Conservation (phyloP, 2,113 vertebrate genomes). For the Calyptommatus sinebrachiatus region DNA sequence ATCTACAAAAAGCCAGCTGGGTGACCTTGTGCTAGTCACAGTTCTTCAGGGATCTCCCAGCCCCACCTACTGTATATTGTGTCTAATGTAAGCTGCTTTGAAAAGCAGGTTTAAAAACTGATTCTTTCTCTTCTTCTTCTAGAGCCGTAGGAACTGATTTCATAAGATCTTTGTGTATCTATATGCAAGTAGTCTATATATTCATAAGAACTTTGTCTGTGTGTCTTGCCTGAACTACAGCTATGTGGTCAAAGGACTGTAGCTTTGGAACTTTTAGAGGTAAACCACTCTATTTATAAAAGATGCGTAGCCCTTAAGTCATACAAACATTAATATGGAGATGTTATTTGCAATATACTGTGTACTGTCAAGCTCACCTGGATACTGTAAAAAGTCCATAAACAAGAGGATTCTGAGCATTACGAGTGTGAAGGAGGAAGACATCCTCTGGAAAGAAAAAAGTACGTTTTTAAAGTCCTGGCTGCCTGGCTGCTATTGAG, state of each 20-base stretch:
- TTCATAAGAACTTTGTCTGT: background rate
- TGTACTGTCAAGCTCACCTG: conserved; percentile 67
- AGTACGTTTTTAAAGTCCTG: background rate
- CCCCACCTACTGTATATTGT: no score
- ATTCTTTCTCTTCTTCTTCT: background rate
- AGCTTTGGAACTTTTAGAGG: no score
- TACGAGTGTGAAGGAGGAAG: conserved; percentile 80
- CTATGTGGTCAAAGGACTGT: no score
- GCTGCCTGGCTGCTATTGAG: background rate
- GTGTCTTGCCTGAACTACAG: no score
- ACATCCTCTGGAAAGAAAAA: conserved; percentile 76
- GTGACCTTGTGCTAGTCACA: no score
- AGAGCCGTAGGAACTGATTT: background rate
- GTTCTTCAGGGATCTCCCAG: no score
- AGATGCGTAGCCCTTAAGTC: background rate
- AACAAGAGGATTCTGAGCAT: conserved; percentile 78
- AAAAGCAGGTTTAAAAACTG: no score
- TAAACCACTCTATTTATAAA: no score
- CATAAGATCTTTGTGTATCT: background rate
- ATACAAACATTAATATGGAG: background rate
- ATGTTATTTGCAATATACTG: background rate
- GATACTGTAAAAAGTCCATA: conserved; percentile 85
- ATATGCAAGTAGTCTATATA: no score
- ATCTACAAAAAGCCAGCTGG: no score
- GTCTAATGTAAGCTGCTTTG: no score